Conservation (phyloP, 2,113 vertebrate genomes). For the Tursiops truncatus region DNA sequence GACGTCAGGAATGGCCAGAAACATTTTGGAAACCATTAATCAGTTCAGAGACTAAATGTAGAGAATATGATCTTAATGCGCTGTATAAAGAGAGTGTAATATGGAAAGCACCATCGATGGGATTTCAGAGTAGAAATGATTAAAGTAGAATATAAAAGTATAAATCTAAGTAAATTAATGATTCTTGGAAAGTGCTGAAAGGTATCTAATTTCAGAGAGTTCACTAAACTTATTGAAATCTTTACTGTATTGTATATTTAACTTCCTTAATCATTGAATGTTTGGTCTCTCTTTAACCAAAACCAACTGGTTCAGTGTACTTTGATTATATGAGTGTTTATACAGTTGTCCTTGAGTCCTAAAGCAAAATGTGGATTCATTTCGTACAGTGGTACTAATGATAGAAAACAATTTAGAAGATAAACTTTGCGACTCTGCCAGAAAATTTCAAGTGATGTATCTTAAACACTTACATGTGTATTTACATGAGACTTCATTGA, state of each 20-base stretch:
- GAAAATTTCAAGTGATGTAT: neutral
- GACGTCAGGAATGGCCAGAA: neutral
- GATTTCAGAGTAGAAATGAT: slow-evolving; percentile 54
- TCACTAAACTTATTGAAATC: slow-evolving; percentile 68
- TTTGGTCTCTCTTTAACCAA: slow-evolving; percentile 59
- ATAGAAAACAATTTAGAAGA: neutral
- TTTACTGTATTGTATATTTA: slow-evolving; percentile 54
- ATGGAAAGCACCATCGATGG: slow-evolving; percentile 1
- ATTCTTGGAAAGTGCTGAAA: slow-evolving; percentile 37
- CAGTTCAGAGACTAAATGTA: neutral
- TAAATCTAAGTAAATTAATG: slow-evolving; percentile 59
- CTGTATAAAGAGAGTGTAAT: neutral
- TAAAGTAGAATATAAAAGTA: neutral
- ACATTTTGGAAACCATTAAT: neutral
- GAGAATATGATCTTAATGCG: neutral
- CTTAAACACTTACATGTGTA: slow-evolving; percentile 65
- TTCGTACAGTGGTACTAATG: neutral
- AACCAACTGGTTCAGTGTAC: slow-evolving; percentile 44
- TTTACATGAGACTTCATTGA: slow-evolving; percentile 68
- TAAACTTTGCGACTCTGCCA: neutral
- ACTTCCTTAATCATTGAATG: slow-evolving; percentile 61
- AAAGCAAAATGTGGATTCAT: neutral
- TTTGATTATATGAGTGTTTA: slow-evolving; percentile 64
- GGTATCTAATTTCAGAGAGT: slow-evolving; percentile 64
- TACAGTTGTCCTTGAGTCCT: neutral